Conservation (phyloP, 1,140 invertebrate species). For the Brachionus calyciflorus region DNA sequence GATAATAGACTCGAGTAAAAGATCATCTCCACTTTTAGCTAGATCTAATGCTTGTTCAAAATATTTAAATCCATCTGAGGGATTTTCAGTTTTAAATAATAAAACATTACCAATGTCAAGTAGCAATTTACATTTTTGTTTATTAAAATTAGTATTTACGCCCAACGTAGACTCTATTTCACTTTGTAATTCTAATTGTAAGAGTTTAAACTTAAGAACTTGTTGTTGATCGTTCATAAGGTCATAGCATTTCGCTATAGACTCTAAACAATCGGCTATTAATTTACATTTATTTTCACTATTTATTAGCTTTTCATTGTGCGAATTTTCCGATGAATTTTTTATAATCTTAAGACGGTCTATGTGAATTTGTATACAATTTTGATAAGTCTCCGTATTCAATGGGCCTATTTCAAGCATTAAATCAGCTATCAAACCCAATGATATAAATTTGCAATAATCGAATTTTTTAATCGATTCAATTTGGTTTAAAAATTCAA, state of each 20-base stretch:
- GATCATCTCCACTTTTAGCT: neutral
- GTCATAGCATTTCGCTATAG: conserved; percentile 27
- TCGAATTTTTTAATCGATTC: neutral
- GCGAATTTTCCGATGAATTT: conserved; percentile 28
- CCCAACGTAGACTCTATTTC: neutral
- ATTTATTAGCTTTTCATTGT: conserved; percentile 17
- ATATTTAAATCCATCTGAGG: neutral
- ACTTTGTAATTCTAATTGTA: conserved; percentile 15
- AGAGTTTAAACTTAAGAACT: conserved; percentile 41
- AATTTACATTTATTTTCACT: conserved; percentile 39
- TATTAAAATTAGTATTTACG: neutral
- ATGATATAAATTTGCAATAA: neutral
- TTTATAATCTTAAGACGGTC: conserved; percentile 33
- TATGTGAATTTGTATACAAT: conserved; percentile 41
- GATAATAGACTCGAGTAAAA: neutral
- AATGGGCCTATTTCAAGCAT: conserved; percentile 1
- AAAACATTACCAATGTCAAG: conserved; percentile 42
- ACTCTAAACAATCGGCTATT: conserved; percentile 35
- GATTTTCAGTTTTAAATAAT: conserved; percentile 32
- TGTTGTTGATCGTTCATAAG: conserved; percentile 2
- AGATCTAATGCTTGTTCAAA: neutral
- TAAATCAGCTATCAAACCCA: conserved; percentile 27
- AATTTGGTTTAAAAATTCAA: conserved; percentile 21
- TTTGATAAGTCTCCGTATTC: neutral
- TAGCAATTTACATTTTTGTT: conserved; percentile 14